Percentiles rank a stretch among this genome's conserved stretches.
Conservation (phyloP, 1,140 invertebrate species). For the Caerostris extrusa region DNA sequence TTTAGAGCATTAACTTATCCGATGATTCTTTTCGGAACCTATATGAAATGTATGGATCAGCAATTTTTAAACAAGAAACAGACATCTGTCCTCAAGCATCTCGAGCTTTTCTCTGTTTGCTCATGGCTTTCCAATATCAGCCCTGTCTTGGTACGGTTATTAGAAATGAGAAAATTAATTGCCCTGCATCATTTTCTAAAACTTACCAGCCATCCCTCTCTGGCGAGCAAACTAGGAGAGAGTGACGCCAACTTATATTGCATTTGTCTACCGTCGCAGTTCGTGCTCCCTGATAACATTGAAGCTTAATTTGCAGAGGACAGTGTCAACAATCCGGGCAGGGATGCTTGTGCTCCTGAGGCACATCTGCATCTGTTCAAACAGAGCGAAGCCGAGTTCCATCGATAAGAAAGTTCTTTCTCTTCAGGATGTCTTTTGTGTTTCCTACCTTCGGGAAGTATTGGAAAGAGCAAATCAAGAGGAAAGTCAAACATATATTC, state of each 20-base stretch:
- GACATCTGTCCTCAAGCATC: background rate
- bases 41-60: background rate
- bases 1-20: no score
- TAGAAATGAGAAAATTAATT: slow-evolving; percentile 64
- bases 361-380: slow-evolving; percentile 76
- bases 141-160: background rate
- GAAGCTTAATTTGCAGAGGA: slow-evolving; percentile 74
- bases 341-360: slow-evolving; percentile 59
- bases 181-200: slow-evolving; percentile 47
- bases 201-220: slow-evolving; percentile 31
- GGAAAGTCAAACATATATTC: slow-evolving; percentile 76
- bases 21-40: background rate
- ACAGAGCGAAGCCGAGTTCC: slow-evolving; percentile 44
- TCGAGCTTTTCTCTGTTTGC: slow-evolving; percentile 36
- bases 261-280: slow-evolving; percentile 63
- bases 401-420: slow-evolving; percentile 72
- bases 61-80: slow-evolving; percentile 19
- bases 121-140: slow-evolving; percentile 3
- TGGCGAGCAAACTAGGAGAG: background rate
- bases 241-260: slow-evolving; percentile 66
- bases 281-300: slow-evolving; percentile 40
- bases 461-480: slow-evolving; percentile 74
- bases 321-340: slow-evolving; percentile 69
- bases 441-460: slow-evolving; percentile 69
- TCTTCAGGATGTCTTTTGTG: slow-evolving; percentile 26